Conservation (phyloP, 1,140 invertebrate genomes). For the Apis cerana region DNA sequence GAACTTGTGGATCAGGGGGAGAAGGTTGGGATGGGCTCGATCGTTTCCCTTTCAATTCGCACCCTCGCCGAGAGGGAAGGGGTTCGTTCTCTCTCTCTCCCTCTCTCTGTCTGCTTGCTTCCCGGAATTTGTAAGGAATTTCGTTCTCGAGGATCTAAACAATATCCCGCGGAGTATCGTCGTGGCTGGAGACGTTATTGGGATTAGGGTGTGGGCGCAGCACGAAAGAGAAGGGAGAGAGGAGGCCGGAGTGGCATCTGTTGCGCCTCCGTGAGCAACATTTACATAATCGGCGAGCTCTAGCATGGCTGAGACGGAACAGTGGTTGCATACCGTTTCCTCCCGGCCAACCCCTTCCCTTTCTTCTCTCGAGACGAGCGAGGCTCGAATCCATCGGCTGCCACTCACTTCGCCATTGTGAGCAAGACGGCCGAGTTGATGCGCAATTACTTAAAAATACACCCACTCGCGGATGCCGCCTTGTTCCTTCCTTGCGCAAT, state of each 20-base stretch:
- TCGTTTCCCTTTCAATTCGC: slow-evolving; percentile 61
- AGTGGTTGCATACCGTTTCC: slow-evolving; percentile 48
- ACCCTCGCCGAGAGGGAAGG: slow-evolving; percentile 30
- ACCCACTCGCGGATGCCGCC: slow-evolving; percentile 34
- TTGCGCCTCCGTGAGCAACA: slow-evolving; percentile 79
- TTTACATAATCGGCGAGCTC: slow-evolving; percentile 78
- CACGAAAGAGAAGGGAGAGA: slow-evolving; percentile 33
- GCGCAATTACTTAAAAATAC: slow-evolving; percentile 62
- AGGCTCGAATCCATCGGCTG: slow-evolving; percentile 34
- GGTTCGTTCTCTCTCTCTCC: not conserved
- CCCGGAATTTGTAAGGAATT: slow-evolving; percentile 76
- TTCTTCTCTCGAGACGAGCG: slow-evolving; percentile 17
- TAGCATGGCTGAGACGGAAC: slow-evolving; percentile 55
- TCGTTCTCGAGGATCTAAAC: slow-evolving; percentile 73
- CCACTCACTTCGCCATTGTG: slow-evolving; percentile 54
- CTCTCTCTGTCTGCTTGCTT: slow-evolving; percentile 10
- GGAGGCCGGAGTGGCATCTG: slow-evolving; percentile 74
- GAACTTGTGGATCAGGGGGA: not conserved
- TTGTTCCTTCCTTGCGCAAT: not conserved
- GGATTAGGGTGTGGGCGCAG: slow-evolving; percentile 62
- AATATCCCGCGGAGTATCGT: slow-evolving; percentile 68
- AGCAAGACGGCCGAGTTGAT: slow-evolving; percentile 45
- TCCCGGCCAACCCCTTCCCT: slow-evolving; percentile 32
- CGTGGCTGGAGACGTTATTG: slow-evolving; percentile 57
- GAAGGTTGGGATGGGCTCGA: slow-evolving; percentile 1